Conservation (phyloP, 2,113 vertebrate species). For the Trematocara marginatum region DNA sequence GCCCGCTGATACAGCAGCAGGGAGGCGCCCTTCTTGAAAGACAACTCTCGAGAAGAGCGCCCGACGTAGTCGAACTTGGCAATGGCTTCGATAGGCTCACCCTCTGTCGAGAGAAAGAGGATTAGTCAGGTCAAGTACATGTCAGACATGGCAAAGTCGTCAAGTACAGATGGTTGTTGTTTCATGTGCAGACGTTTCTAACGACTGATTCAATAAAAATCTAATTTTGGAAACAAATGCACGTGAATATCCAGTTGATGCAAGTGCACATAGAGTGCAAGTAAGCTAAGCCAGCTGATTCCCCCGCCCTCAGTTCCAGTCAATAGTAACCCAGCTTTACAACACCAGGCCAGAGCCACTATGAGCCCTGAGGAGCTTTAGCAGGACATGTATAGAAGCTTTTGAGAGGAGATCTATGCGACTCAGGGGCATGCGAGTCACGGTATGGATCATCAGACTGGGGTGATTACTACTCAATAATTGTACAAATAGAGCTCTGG, state of each 20-base stretch:
- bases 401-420: slow-evolving; percentile 52
- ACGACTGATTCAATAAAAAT: background rate
- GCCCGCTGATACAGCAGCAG: slow-evolving; percentile 94
- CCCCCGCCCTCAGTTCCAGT: background rate
- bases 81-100: slow-evolving; percentile 97
- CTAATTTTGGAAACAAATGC: background rate
- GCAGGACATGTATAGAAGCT: slow-evolving; percentile 56
- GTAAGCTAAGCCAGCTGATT: background rate
- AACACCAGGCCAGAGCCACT: slow-evolving; percentile 17
- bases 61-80: slow-evolving; percentile 97
- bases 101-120: slow-evolving; percentile 74
- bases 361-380: slow-evolving; percentile 22
- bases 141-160: background rate
- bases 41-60: slow-evolving; percentile 90
- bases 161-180: background rate
- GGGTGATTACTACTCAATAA: slow-evolving; percentile 20
- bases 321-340: slow-evolving; percentile 42
- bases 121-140: slow-evolving; percentile 19
- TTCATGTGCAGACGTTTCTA: background rate
- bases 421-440: slow-evolving; percentile 31
- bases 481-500: background rate
- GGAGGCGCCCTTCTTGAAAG: slow-evolving; percentile 98
- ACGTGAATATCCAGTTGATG: too few species aligned
- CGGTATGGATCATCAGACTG: slow-evolving; percentile 27
- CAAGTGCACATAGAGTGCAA: too few species aligned